phyloP scores from a whole-genome alignment of 1,140 invertebrate species.

The Grapholita molesta region DNA sequence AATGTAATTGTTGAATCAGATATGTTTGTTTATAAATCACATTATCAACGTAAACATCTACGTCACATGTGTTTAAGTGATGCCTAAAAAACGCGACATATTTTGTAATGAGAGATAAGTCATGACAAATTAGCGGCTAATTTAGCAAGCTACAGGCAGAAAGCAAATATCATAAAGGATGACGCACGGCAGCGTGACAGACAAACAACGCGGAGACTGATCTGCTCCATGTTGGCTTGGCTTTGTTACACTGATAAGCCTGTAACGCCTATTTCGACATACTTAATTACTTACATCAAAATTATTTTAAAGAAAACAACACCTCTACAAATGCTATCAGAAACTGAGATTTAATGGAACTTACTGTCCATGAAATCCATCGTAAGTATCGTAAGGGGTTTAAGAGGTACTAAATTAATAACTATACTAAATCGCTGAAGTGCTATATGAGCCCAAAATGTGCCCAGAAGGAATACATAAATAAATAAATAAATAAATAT shows the following conservation, averaged over 20 bases:
- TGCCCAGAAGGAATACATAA: no score
- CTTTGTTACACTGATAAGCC: slow-evolving; percentile 3
- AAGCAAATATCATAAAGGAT: slow-evolving; percentile 44
- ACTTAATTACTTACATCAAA: no score
- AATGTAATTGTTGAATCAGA: slow-evolving; percentile 1
- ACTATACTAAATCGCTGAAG: no score
- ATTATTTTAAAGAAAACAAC: neutral
- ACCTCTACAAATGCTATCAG: no score
- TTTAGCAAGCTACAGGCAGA: slow-evolving; percentile 49
- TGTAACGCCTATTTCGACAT: neutral
- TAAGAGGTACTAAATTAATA: no score
- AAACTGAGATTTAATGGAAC: no score
- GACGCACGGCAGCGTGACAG: slow-evolving; percentile 58
- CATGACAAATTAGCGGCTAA: slow-evolving; percentile 63
- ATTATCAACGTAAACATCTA: slow-evolving; percentile 25
- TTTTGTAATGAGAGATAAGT: slow-evolving; percentile 57
- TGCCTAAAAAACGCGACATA: slow-evolving; percentile 46
- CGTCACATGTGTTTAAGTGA: slow-evolving; percentile 24
- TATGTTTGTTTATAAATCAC: slow-evolving; percentile 27
- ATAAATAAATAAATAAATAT: no score
- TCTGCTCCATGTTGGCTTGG: neutral
- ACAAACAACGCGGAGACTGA: slow-evolving; percentile 33
- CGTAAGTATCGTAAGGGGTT: no score
- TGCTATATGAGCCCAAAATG: no score
- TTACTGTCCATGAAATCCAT: no score